Evolutionary conservation across 1,140 invertebrate genomes (phyloP), one percentile per base, ranked within the genome.

Genomic region (Portunus trituberculatus): DNA sequence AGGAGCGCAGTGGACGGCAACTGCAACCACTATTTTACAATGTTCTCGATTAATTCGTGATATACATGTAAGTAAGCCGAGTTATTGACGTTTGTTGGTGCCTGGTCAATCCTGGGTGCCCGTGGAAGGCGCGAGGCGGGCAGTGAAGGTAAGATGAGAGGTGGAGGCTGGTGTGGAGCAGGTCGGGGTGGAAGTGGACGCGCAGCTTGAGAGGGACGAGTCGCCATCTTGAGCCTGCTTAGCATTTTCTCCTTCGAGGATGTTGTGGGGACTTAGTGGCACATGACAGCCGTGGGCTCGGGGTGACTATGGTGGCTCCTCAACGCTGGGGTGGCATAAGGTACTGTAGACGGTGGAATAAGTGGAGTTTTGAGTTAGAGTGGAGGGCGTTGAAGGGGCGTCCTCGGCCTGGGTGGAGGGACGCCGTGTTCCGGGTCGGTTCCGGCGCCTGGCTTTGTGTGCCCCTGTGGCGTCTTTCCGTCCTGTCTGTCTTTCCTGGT

Each of bases 1-100:
- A 94, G 93, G 88, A 92, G 91, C 94, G 94, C 90, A 95, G 94
- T 95, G 67, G 83, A 95, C 94, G 83, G 32, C 84, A 88, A 39
- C 67, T 88, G 25, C 90, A 86, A 52, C 31, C 46, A 39, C 31
- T 84, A 28, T 32, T 52, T 29, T 92, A 95, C 90, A 92, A 95
- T 95, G 94, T 95, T 45, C 90, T 93, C 83, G 46, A 28, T n/a
- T 76, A 88, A 88, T 76, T 88, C 94, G 83, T 92, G 90, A 92
- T 92, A 88, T 95, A 88, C 48, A 95, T 95, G 94, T 95, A 95
- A 95, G 94, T 95, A 92, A 76, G 28, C 12, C 52, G 31, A 45
- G 31, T 92, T 92, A 31, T 39, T n/a, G 6, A n/a, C 8, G 29
- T 52, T 82, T 32, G 31, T 76, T 48, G 28, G 83, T 90, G 28